Percentiles rank a stretch among this genome's conserved stretches.
phyloP scores from a whole-genome alignment of 2,888 invertebrate species.

The Abscondita cerata region DNA sequence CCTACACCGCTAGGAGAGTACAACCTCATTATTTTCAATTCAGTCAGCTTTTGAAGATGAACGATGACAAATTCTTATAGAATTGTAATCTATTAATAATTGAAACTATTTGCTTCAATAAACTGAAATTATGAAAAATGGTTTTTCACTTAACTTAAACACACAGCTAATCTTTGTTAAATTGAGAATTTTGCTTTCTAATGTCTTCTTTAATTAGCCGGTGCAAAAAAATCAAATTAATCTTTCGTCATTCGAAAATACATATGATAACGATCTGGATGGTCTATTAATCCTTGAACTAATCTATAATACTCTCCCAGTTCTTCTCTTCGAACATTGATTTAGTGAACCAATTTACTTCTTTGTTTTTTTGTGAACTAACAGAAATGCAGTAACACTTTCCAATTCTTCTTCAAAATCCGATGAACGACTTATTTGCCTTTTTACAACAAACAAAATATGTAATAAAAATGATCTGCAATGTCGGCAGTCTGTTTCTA shows the following conservation, averaged over 20 bases:
- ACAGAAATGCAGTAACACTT: slow-evolving; percentile 8
- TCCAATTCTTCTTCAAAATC: slow-evolving; percentile 10
- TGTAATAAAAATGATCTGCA: neutral
- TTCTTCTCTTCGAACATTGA: neutral
- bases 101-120: neutral
- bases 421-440: neutral
- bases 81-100: neutral
- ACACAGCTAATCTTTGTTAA: slow-evolving; percentile 20
- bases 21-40: too few relatives aligned
- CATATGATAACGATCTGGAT: too few relatives aligned
- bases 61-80: neutral
- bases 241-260: slow-evolving; percentile 23
- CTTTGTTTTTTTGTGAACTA: neutral
- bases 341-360: slow-evolving; percentile 8
- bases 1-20: too few relatives aligned
- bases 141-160: slow-evolving; percentile 16
- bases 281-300: slow-evolving; percentile 19
- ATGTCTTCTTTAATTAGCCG: slow-evolving; percentile 31
- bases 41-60: slow-evolving; percentile 8
- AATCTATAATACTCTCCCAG: slow-evolving; percentile 8
- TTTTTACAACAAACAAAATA: neutral
- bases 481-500: too few relatives aligned
- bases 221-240: slow-evolving; percentile 27
- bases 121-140: neutral
- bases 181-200: slow-evolving; percentile 28